Evolutionary conservation across 2,888 invertebrate genomes (phyloP).

Genomic region (Nephrotoma guestfalica): DNA sequence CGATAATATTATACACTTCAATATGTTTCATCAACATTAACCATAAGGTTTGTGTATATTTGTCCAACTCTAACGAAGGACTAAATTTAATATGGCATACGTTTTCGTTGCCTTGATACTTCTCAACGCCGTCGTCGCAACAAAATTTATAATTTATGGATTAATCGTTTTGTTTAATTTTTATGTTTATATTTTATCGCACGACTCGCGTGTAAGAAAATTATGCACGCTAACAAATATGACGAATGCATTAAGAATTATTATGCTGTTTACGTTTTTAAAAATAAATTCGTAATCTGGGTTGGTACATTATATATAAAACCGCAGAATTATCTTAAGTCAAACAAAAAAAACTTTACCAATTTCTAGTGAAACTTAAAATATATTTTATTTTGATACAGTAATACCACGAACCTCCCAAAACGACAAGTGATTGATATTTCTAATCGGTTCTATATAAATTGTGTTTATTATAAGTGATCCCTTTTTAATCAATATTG

Average conservation of each 20-base stretch:
- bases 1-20: no score
- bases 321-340: not conserved
- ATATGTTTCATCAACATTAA: not conserved
- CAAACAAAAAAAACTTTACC: not conserved
- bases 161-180: not conserved
- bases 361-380: not conserved
- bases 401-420: not conserved
- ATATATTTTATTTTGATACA: not conserved
- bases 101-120: not conserved
- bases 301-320: not conserved
- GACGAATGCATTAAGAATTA: not conserved
- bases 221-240: not conserved
- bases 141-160: not conserved
- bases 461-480: not conserved
- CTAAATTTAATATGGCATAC: not conserved
- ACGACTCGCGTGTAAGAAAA: not conserved
- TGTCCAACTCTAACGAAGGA: not conserved
- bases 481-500: not conserved
- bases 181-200: not conserved
- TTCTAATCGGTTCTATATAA: not conserved
- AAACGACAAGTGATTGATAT: not conserved
- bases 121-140: not conserved
- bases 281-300: not conserved
- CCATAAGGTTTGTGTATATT: not conserved
- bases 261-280: not conserved